A percentile compares a stretch with the other conserved stretches of the same genome.
These are phyloP conservation scores for Hemitrygon akajei DNA, from an alignment of 2,797 vertebrate genomes.

Conservation along the genomic window DNA sequence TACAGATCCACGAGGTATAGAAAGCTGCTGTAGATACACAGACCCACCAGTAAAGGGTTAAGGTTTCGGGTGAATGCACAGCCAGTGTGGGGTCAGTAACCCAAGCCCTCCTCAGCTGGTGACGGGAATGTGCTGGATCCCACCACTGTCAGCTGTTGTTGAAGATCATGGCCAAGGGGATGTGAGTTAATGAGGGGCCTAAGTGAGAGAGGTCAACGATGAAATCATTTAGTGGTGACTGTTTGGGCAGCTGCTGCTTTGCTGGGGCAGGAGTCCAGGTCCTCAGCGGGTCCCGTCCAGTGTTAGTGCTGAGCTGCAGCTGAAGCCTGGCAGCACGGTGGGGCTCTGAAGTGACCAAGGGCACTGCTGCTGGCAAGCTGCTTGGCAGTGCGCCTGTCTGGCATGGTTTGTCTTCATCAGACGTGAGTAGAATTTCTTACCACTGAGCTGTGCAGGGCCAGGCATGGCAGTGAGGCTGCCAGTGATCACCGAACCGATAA, in stretches of 20 bases:
- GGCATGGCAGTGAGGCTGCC: not conserved
- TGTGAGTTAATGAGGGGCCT: not conserved
- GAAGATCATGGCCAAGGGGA: not conserved
- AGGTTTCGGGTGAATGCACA: not conserved
- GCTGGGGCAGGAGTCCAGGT: not conserved
- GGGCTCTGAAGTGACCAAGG: not conserved
- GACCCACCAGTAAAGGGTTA: not conserved
- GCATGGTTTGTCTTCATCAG: not conserved
- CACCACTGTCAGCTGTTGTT: not conserved
- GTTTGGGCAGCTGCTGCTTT: not conserved
- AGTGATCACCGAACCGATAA: no score
- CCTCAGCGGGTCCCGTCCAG: not conserved
- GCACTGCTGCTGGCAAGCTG: not conserved
- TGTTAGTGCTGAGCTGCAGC: not conserved
- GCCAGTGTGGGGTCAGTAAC: no score
- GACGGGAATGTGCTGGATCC: not conserved
- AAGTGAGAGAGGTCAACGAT: not conserved
- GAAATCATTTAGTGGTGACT: not conserved
- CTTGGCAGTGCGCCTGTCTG: not conserved
- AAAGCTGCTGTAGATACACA: not conserved
- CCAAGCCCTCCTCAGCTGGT: not conserved
- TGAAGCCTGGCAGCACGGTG: not conserved
- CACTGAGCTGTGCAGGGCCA: not conserved
- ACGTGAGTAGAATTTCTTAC: not conserved
- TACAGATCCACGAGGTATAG: no score